Evolutionary conservation across 1,140 invertebrate genomes (phyloP).

Genomic region (Proctacanthus coquilletti): DNA sequence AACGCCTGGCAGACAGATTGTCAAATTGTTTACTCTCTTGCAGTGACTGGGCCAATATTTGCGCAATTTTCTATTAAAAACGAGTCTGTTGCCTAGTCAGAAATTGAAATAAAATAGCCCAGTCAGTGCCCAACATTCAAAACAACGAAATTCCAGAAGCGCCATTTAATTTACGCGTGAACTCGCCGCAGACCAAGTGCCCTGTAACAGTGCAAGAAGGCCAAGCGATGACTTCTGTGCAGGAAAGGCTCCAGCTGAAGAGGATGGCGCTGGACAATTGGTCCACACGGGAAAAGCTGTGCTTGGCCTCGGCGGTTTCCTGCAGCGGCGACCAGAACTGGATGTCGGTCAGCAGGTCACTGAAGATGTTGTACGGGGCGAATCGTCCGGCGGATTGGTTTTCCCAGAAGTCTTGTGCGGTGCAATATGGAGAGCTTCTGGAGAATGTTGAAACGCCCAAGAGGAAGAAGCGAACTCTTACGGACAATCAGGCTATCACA

Average conservation of each 20-base stretch:
- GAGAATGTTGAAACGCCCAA: conserved; percentile 77
- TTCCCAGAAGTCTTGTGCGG: conserved; percentile 79
- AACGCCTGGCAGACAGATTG: too few species aligned
- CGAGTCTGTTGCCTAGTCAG: too few species aligned
- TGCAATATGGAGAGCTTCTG: conserved; percentile 70
- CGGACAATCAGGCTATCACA: conserved; percentile 31
- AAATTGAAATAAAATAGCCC: too few species aligned
- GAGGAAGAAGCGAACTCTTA: conserved; percentile 61
- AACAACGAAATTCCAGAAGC: too few species aligned
- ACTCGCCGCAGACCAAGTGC: too few species aligned
- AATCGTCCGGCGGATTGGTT: conserved; percentile 76
- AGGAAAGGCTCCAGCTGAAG: conserved; percentile 48
- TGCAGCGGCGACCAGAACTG: conserved; percentile 88
- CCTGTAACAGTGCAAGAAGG: too few species aligned
- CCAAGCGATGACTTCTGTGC: conserved; percentile 40
- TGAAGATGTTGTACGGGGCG: conserved; percentile 56
- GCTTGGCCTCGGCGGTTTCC: conserved; percentile 70
- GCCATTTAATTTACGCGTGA: too few species aligned
- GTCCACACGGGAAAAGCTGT: conserved; percentile 69
- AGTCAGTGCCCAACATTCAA: too few species aligned
- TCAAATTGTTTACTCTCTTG: too few species aligned
- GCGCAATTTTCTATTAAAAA: too few species aligned
- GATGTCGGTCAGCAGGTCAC: conserved; percentile 72
- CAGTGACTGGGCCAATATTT: too few species aligned
- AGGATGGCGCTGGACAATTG: conserved; percentile 61